Evolutionary conservation across 2,797 vertebrate genomes (phyloP), one percentile per base, ranked within the genome.

Genomic region (Karalla daura): DNA sequence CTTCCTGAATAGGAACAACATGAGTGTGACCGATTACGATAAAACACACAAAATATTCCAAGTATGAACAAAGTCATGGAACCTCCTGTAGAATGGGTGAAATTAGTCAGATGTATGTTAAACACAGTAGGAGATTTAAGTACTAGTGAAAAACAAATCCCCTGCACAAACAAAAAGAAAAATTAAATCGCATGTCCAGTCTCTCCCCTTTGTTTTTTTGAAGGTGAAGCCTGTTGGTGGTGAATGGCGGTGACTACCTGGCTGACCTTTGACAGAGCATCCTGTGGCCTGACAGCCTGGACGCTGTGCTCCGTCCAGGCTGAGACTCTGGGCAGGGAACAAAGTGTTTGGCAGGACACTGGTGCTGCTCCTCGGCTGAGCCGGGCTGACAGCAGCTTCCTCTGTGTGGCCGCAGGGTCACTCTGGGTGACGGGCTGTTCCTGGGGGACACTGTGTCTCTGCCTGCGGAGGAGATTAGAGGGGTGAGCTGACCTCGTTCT

Each of bases 401-500:
- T 84, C 69, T 66, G 72, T 72, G 47, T 63, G 81, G 53, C 80
- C 83, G 81, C 66, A 66, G 76, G 89, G 89, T 92, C 89, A 88
- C 78, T 77, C 20, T 82, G 68, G 88, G 87, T 87, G 86, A 85
- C 65, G 70, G 55, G 81, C 70, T 83, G 76, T 78, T 79, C n/a
- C 80, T 81, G 63, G 63, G 77, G 77, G 80, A 85, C 80, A 84
- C 74, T 44, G 66, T 72, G 80, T 85, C 84, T 88, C 70, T 70
- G 85, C 80, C 73, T 73, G 72, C 56, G 56, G 81, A 85, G 70
- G 70, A 77, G 84, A 87, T 88, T 87, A 87, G 65, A 78, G 47
- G 80, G 81, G 70, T 69, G 73, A 84, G 70, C 60, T 84, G 84
- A 86, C 87, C 87, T 83, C 78, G 25, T 88, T 89, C 87, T 89